Evolutionary conservation across 2,888 invertebrate genomes (phyloP).

Genomic region (Tholera decimalis): DNA sequence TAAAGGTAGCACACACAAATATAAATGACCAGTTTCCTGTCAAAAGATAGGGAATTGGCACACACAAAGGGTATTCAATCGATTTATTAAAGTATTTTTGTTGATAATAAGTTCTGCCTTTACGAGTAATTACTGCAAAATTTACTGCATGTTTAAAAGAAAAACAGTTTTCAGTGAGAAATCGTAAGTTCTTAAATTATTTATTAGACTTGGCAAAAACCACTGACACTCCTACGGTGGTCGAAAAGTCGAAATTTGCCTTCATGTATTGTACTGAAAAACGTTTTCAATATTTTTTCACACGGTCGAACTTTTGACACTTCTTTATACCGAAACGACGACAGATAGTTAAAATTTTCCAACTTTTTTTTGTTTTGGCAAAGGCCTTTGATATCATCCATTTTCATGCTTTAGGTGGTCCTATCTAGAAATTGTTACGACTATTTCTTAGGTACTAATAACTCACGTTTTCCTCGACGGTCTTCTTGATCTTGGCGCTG

Average conservation of each 20-base stretch:
- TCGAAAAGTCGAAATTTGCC: no score
- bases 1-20: not conserved
- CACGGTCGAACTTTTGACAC: not conserved
- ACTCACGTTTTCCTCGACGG: slow-evolving; percentile 98
- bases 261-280: no score
- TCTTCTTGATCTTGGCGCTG: slow-evolving; percentile 98
- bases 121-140: not conserved
- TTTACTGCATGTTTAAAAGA: not conserved
- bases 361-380: not conserved
- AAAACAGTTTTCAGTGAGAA: not conserved
- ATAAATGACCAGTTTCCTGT: not conserved
- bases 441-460: slow-evolving; percentile 41
- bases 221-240: no score
- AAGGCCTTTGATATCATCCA: not conserved
- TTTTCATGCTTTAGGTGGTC: not conserved
- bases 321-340: not conserved
- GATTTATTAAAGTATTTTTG: slow-evolving; percentile 7
- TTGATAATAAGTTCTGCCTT: not conserved
- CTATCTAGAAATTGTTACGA: not conserved
- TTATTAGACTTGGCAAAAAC: slow-evolving; percentile 2
- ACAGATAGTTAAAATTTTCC: not conserved
- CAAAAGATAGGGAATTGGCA: not conserved
- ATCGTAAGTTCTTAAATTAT: not conserved
- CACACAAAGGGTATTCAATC: not conserved
- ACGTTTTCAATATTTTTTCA: slow-evolving; percentile 1